Conservation (phyloP, 2,888 invertebrate genomes). For the Lymantria dispar region DNA sequence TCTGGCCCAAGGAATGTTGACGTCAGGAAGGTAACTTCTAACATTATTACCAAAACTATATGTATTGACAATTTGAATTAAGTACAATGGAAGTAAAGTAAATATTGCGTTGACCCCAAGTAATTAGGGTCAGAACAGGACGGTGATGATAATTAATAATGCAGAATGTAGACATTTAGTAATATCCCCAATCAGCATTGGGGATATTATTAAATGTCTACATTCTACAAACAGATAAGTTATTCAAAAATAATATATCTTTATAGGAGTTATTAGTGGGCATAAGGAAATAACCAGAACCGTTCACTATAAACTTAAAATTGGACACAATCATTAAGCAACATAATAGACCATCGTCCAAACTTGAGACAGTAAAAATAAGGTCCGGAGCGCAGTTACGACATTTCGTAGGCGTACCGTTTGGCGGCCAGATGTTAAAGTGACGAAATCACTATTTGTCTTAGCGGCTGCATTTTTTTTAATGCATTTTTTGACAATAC, state of each 20-base stretch:
- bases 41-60: no score
- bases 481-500: conserved; percentile 23
- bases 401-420: conserved; percentile 40
- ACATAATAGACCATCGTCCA: conserved; percentile 26
- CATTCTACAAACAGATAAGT: no score
- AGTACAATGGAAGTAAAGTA: no score
- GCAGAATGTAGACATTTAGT: no score
- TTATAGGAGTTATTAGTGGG: conserved; percentile 5
- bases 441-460: conserved; percentile 45
- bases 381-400: conserved; percentile 25
- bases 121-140: no score
- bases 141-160: no score
- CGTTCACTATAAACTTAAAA: conserved; percentile 21
- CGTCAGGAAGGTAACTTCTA: no score
- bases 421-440: conserved; percentile 50
- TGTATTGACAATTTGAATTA: no score
- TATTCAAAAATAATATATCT: neutral
- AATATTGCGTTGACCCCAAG: no score
- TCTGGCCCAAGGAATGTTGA: no score
- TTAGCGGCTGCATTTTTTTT: conserved; percentile 35
- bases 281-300: conserved; percentile 9
- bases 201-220: no score
- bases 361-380: conserved; percentile 39
- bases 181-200: no score
- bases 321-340: conserved; percentile 31